Conservation (phyloP, 2,888 invertebrate species). For the Sarcophaga rosellei region DNA sequence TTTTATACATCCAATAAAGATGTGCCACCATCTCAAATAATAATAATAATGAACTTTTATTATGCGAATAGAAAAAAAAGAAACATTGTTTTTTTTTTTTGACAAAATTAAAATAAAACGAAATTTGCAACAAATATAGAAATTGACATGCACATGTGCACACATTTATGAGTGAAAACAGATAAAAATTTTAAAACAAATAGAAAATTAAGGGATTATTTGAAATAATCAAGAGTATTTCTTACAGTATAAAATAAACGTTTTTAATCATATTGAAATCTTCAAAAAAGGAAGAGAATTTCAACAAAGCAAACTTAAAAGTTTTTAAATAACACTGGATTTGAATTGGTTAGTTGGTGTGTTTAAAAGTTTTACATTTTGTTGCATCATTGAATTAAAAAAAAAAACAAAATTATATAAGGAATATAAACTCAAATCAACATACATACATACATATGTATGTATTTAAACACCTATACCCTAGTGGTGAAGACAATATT, state of each 20-base stretch:
- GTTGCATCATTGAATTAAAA: too few relatives aligned
- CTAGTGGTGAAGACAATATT: too few relatives aligned
- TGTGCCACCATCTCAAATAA: not conserved
- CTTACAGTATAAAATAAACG: not conserved
- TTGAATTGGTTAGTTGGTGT: too few relatives aligned
- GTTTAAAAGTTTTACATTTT: too few relatives aligned
- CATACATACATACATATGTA: too few relatives aligned
- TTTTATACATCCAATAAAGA: not conserved
- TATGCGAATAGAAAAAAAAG: not conserved
- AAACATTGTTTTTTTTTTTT: not conserved
- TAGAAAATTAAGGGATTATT: not conserved
- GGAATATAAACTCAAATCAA: too few relatives aligned
- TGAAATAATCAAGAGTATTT: too few relatives aligned
- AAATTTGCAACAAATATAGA: slow-evolving; percentile 17
- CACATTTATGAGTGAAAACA: slow-evolving; percentile 3
- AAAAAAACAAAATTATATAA: too few relatives aligned
- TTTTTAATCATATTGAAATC: not conserved
- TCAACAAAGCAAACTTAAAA: too few relatives aligned
- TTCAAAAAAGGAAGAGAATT: not conserved
- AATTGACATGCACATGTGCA: slow-evolving; percentile 21
- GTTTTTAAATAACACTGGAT: too few relatives aligned
- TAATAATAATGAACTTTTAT: not conserved
- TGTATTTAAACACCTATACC: too few relatives aligned
- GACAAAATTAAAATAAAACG: not conserved
- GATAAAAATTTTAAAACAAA: not conserved